Base-by-base conservation (phyloP, 2,797 vertebrate genomes). In the Pygocentrus nattereri region DNA sequence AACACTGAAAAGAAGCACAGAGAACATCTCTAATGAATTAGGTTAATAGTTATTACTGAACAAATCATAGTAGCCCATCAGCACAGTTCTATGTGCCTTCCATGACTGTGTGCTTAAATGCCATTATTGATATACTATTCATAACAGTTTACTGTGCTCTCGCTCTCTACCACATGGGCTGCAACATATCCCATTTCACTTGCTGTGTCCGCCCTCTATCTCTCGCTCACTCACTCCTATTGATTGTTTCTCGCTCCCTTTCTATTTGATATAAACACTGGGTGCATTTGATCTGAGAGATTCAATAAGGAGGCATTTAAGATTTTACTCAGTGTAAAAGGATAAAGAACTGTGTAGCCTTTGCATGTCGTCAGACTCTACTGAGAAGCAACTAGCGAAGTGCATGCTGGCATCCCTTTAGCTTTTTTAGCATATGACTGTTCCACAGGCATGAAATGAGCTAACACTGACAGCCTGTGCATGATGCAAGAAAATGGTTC, bases 61-160 rank as follows among this genome's bases (percentile, higher is more conserved):
- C 27, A 50, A 30, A 70, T 70, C 41, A 13, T n/a, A 15, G 23
- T 50, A 61, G 31, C 31, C 30, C 47, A 15, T 2, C 50, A 30
- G 38, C 21, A 47, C 49, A 52, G 25, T 73, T 67, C 69, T 62
- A 62, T 70, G 64, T 3, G 13, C 6, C 25, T 25, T 56, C 49
- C 18, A n/a, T 41, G 61, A 78, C 19, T 8, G 56, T 74, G 78
- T 61, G 73, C 82, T 84, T 79, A 79, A 82, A 82, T 59, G 69
- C 50, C 72, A 75, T 31, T 75, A 85, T 88, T 79, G 83, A 85
- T 86, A 81, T 77, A 38, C 49, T 78, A 69, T 78, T 80, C 83
- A 74, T 78, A 82, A 74, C 49, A 62, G 75, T 68, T 81, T 72
- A 81, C 25, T 56, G 25, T 59, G 12, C 49, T n/a, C 76, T 78